Percentiles rank a stretch among this genome's conserved stretches.
Evolutionary conservation across 2,888 invertebrate genomes (phyloP).

Genomic region (Toxonevra muliebris): DNA sequence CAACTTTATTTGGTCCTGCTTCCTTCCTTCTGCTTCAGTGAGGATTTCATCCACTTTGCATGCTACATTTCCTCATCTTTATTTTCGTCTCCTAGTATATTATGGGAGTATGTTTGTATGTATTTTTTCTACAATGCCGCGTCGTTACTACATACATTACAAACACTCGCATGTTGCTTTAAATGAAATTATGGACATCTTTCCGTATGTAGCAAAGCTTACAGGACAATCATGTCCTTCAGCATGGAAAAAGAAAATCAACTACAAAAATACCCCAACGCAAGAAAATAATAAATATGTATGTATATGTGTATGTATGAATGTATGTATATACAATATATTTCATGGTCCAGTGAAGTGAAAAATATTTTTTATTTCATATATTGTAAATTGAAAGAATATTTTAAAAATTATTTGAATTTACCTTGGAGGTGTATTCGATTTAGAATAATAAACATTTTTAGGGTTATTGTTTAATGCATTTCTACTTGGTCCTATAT

Average conservation of each 20-base stretch:
- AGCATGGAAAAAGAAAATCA: conserved; percentile 34
- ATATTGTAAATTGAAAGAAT: conserved; percentile 39
- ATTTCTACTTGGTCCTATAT: too few relatives aligned
- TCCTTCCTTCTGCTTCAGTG: conserved; percentile 36
- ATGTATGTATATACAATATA: conserved; percentile 43
- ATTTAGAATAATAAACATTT: background rate
- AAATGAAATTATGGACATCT: conserved; percentile 33
- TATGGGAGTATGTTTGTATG: background rate
- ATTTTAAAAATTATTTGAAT: too few relatives aligned
- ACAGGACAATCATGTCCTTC: conserved; percentile 23
- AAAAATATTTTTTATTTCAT: conserved; percentile 43
- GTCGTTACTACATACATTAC: conserved; percentile 6
- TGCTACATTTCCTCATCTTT: background rate
- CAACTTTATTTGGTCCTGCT: conserved; percentile 51
- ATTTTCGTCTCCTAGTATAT: background rate
- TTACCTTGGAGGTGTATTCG: too few relatives aligned
- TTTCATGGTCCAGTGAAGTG: conserved; percentile 55
- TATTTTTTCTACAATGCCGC: background rate
- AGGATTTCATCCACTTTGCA: conserved; percentile 32
- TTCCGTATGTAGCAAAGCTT: conserved; percentile 11
- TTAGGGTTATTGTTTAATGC: background rate
- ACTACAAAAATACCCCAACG: conserved; percentile 41
- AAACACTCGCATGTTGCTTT: conserved; percentile 23
- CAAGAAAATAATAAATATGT: conserved; percentile 46
- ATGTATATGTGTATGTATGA: too few relatives aligned